These are phyloP conservation scores for Malaclemys terrapin DNA, from an alignment of 2,113 vertebrate genomes.

Conservation along the genomic window DNA sequence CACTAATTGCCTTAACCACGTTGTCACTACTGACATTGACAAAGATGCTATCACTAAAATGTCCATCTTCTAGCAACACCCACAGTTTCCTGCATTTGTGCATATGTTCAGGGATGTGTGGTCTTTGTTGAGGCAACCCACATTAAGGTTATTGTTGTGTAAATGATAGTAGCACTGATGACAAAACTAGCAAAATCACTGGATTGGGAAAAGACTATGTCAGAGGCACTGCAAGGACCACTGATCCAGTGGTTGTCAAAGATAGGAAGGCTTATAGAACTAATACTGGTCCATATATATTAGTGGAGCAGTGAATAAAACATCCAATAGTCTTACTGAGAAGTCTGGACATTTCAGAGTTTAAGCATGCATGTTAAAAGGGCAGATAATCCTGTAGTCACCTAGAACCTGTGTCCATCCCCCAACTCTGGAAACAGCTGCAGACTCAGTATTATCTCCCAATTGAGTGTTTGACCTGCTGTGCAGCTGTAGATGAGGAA, in stretches of 20 bases:
- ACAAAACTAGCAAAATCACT: neutral
- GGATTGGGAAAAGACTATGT: neutral
- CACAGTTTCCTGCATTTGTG: neutral
- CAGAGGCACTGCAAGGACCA: neutral
- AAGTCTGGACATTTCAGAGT: neutral
- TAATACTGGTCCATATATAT: neutral
- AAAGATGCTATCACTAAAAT: neutral
- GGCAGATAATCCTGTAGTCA: neutral
- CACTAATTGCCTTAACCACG: neutral
- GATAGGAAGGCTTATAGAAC: neutral
- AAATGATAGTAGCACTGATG: neutral
- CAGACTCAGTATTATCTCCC: neutral
- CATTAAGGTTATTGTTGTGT: neutral
- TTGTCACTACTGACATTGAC: neutral
- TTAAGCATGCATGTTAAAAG: neutral
- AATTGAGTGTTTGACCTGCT: neutral
- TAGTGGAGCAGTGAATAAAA: neutral
- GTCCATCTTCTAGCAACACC: neutral
- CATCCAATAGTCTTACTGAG: neutral
- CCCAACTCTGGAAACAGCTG: neutral
- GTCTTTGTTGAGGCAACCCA: neutral
- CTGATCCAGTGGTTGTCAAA: neutral
- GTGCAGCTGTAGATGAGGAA: neutral
- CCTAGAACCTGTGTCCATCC: neutral
- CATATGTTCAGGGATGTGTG: neutral